Evolutionary conservation across 2,113 vertebrate genomes (phyloP), one percentile per base, ranked within the genome.

Genomic region (Beaufortia kweichowensis): DNA sequence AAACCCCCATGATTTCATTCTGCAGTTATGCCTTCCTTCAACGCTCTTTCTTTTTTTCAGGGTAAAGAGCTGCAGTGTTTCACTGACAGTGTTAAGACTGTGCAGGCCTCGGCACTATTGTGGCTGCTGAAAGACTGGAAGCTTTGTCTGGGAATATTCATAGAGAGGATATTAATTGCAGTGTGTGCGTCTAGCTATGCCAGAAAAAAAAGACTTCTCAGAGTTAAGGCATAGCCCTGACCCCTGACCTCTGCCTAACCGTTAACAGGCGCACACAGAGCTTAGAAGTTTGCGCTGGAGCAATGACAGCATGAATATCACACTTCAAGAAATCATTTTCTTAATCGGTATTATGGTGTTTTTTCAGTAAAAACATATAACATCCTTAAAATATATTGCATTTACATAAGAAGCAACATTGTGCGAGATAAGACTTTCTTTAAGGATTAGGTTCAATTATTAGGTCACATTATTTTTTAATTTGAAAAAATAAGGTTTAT

Each of bases 101-200:
- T 82, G 66, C 65, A 78, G 70, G 77, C 46, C 11, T 41, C 28
- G 35, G 31, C 8, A 19, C 43, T 59, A 75, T 60, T 79, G 79
- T 77, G 67, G 70, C 41, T 70, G 33, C 33, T 72, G n/a, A 72
- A 83, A 83, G 84, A 89, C 79, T 80, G 76, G 82, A 82, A 35
- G 80, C 86, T 89, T 88, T 91, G 90, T 92, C 75, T 85, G 73
- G 23, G 19, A 66, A 67, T 81, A 85, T 81, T 85, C 82, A 84
- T 76, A 3, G 23, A 82, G 35, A 28, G 59, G n/a, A 70, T 83
- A 81, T 86, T 84, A 82, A 83, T 76, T 12, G 65, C 64, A 79
- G 61, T 1, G 3, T 62, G 57, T 3, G 3, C 55, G 57, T 67
- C 66, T 4, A 2, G 65, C 33, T 56, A 66, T 77, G 56, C 62